Conservation (phyloP, 2,888 invertebrate genomes). For the Drosophila flavopinicola region DNA sequence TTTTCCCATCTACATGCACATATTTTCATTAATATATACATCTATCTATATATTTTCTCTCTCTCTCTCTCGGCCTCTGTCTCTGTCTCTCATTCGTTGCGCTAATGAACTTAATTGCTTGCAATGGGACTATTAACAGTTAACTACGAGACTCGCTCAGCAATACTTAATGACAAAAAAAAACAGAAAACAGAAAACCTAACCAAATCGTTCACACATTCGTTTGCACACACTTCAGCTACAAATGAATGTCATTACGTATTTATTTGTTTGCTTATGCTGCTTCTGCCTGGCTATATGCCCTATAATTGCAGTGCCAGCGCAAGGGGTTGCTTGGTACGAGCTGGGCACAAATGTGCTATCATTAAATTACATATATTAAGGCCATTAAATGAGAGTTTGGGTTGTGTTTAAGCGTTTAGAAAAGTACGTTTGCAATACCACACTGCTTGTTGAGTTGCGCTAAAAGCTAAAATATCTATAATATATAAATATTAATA, state of each 20-base stretch:
- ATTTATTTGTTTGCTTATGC: constrained; percentile 29
- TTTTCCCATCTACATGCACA: not conserved
- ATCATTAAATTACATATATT: too few species aligned
- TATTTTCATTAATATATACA: not conserved
- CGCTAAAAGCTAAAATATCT: too few species aligned
- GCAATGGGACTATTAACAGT: constrained; percentile 71
- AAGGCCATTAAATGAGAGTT: too few species aligned
- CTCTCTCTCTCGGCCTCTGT: too few species aligned
- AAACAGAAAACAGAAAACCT: constrained; percentile 8
- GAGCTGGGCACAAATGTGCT: too few species aligned
- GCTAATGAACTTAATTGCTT: constrained; percentile 70
- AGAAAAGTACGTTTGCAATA: too few species aligned
- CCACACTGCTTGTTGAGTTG: too few species aligned
- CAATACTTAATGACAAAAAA: constrained; percentile 22
- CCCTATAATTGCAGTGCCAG: not conserved
- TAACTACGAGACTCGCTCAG: constrained; percentile 42
- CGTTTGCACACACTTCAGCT: constrained; percentile 50
- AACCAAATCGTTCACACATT: constrained; percentile 60
- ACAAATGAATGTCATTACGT: constrained; percentile 54
- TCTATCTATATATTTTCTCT: constrained; percentile 3
- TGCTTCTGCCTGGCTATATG: constrained; percentile 4
- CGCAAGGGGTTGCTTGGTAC: not conserved
- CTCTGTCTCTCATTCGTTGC: constrained; percentile 12
- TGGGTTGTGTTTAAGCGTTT: too few species aligned
- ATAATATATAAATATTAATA: too few species aligned